Evolutionary conservation across 2,888 invertebrate species (phyloP), one percentile per base, ranked within the genome.

Genomic region (Epinotia demarniana): DNA sequence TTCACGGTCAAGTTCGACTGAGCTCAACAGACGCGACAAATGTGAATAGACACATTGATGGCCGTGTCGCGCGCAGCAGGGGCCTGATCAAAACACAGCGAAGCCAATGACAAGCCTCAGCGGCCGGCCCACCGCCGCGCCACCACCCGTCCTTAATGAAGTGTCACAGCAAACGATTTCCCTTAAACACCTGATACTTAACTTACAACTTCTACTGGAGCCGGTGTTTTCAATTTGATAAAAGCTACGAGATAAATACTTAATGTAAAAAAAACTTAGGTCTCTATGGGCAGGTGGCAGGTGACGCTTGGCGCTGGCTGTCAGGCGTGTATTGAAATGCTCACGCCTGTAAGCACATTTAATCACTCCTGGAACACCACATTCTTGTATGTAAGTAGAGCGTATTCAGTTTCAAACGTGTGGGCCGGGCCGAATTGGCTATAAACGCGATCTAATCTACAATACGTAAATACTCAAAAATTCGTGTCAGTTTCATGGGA

Each of bases 61-160:
- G 13, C n/a, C 57, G 13, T 18, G 63, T 33, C 55, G 55, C n/a
- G 43, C 68, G 27, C 73, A 57, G 55, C 55, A 16, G 55, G 66
- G 60, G 49, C 19, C n/a, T 53, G 43, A 19, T 46, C 43, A 27
- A 27, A 66, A 58, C 53, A 55, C 55, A 68, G 43, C 57, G 27
- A 27, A 62, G 58, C 46, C 73, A 58, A 69, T 69, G 19, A 33
- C 63, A 69, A 74, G 73, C 58, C 67, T 27, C 53, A 46, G 46
- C 69, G 49, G 67, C 62, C 57, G 12, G 23, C 53, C n/a, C 66
- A 58, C 61, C 13, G 27, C 46, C 60, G 61, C 27, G 33, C 33
- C 63, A 49, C 69, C 63, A 49, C 69, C 63, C 33, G 68, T 57
- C 46, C 46, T 57, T 69, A 74, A 74, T 74, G 27, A 63, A 74